phyloP scores from a whole-genome alignment of 2,797 vertebrate genomes.

The Pangasius macronema region DNA sequence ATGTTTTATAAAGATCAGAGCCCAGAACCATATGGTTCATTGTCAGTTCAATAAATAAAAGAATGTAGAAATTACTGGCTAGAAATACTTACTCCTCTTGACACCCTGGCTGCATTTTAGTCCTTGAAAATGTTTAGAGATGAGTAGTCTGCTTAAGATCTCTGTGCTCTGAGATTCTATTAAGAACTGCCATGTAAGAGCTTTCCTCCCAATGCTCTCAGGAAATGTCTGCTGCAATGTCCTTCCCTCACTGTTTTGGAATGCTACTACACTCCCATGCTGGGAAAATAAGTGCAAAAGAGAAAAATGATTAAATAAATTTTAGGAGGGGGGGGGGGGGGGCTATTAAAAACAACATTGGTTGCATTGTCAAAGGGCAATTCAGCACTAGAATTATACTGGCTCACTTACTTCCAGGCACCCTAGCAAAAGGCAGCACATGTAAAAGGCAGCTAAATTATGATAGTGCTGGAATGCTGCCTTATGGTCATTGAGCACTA shows the following conservation, averaged over 20 bases:
- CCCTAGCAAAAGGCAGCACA: constrained; percentile 68
- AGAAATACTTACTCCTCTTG: neutral
- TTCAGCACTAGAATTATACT: constrained; percentile 74
- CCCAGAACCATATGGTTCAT: neutral
- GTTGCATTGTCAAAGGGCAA: constrained; percentile 81
- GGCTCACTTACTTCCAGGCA: constrained; percentile 73
- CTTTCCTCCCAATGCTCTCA: constrained; percentile 66
- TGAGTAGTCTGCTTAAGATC: constrained; percentile 61
- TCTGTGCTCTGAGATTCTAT: constrained; percentile 63
- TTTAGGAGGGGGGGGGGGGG: constrained; percentile 60
- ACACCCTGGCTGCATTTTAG: constrained; percentile 59
- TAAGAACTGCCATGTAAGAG: constrained; percentile 71
- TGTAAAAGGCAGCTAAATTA: constrained; percentile 80
- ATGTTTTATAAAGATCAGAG: neutral
- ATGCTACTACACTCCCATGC: constrained; percentile 64
- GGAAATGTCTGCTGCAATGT: constrained; percentile 72
- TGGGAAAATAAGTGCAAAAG: constrained; percentile 78
- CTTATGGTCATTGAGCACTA: constrained; percentile 85
- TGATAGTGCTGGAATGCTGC: constrained; percentile 76
- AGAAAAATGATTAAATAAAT: constrained; percentile 81
- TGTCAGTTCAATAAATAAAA: neutral
- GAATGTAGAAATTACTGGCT: neutral
- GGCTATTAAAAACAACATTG: constrained; percentile 79
- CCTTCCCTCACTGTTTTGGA: constrained; percentile 75
- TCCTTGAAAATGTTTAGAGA: constrained; percentile 69